Conservation (phyloP, 2,888 invertebrate species). For the Orgyia antiqua region DNA sequence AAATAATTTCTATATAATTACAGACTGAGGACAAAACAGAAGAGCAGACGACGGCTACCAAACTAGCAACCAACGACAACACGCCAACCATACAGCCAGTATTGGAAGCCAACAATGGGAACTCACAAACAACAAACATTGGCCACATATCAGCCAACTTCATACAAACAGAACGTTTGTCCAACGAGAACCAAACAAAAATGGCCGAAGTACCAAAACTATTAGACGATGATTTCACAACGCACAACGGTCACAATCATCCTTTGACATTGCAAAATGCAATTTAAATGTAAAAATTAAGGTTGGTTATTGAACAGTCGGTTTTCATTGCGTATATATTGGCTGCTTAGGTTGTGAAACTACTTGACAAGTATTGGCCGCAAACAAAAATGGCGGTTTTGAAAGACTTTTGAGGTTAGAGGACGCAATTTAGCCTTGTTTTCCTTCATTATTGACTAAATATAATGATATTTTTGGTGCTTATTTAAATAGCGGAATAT, state of each 20-base stretch:
- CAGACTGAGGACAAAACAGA: slow-evolving; percentile 56
- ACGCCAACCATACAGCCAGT: slow-evolving; percentile 29
- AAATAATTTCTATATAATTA: too few species aligned
- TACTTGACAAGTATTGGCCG: slow-evolving; percentile 17
- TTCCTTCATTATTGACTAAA: too few species aligned
- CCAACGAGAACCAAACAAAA: slow-evolving; percentile 40
- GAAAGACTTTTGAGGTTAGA: too few species aligned
- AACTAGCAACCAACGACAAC: slow-evolving; percentile 38
- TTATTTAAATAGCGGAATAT: too few species aligned
- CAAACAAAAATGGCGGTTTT: too few species aligned
- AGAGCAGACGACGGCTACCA: slow-evolving; percentile 38
- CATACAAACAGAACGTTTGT: slow-evolving; percentile 54
- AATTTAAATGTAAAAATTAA: slow-evolving; percentile 42
- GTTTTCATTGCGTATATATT: slow-evolving; percentile 52
- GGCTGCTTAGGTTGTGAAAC: slow-evolving; percentile 42
- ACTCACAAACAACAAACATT: slow-evolving; percentile 31
- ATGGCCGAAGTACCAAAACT: slow-evolving; percentile 36
- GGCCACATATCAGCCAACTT: slow-evolving; percentile 59
- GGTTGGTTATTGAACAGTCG: slow-evolving; percentile 33
- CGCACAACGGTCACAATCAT: slow-evolving; percentile 68
- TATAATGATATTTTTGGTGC: too few species aligned
- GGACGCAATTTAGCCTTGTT: neutral
- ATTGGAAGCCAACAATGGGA: slow-evolving; percentile 50
- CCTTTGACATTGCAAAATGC: slow-evolving; percentile 67
- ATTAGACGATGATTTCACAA: slow-evolving; percentile 57